Conservation (phyloP, 1,140 invertebrate genomes). For the Myzus persicae region DNA sequence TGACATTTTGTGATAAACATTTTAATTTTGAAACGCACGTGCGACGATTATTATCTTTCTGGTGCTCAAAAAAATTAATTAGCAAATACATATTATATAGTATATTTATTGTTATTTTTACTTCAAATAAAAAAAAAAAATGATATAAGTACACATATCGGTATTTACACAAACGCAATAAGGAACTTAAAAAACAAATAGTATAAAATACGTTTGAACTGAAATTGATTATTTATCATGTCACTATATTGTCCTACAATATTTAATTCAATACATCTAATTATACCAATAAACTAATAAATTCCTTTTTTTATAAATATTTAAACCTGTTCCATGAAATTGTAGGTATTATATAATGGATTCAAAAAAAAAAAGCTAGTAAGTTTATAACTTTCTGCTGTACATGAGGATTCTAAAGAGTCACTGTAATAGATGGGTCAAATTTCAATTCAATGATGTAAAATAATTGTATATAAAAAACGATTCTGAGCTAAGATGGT, state of each 20-base stretch:
- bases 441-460: too few relatives aligned
- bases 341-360: too few relatives aligned
- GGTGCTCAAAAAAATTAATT: not conserved
- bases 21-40: constrained; percentile 1
- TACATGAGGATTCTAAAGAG: too few relatives aligned
- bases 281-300: not conserved
- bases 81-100: not conserved
- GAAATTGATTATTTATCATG: not conserved
- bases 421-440: too few relatives aligned
- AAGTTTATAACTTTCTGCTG: too few relatives aligned
- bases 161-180: not conserved
- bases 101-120: not conserved
- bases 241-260: not conserved
- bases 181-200: not conserved
- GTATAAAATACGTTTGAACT: not conserved
- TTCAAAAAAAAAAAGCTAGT: too few relatives aligned
- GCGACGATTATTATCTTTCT: not conserved
- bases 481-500: too few relatives aligned
- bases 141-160: not conserved
- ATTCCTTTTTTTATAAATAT: not conserved
- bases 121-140: not conserved
- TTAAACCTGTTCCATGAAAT: too few relatives aligned
- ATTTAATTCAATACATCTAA: not conserved
- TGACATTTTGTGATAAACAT: constrained; percentile 32
- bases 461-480: too few relatives aligned